These are phyloP conservation scores for Hydrophis major DNA, from an alignment of 2,797 vertebrate species.

Conservation along the genomic window DNA sequence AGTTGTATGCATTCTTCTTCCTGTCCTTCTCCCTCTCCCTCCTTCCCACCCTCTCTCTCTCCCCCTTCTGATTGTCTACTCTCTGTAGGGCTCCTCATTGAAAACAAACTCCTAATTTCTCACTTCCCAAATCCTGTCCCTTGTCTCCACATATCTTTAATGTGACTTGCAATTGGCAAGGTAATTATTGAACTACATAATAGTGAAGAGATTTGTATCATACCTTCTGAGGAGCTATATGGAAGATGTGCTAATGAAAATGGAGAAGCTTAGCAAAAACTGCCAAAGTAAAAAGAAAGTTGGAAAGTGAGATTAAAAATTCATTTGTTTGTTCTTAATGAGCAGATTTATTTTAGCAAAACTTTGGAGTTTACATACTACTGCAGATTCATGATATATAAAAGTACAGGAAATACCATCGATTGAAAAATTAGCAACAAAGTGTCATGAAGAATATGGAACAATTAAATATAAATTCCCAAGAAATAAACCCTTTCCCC, in stretches of 20 bases:
- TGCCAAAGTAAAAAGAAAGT: conserved; percentile 39
- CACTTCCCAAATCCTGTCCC: neutral
- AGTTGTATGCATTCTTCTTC: neutral
- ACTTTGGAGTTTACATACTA: neutral
- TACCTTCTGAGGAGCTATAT: neutral
- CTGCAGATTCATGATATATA: neutral
- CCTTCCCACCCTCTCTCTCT: too few species aligned
- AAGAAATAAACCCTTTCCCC: neutral
- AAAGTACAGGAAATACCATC: neutral
- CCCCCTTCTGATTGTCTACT: neutral
- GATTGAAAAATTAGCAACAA: neutral
- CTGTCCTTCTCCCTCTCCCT: neutral
- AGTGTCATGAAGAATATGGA: neutral
- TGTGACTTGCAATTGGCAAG: neutral
- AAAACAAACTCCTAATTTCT: neutral
- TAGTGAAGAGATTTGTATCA: conserved; percentile 18
- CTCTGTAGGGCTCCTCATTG: neutral
- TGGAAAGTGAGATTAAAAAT: conserved; percentile 46
- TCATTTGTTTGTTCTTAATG: neutral
- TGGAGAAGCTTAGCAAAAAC: conserved; percentile 37
- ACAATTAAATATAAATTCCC: neutral
- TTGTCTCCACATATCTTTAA: neutral
- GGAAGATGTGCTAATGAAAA: neutral
- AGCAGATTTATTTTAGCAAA: neutral
- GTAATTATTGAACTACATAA: neutral